Conservation (phyloP, 2,797 vertebrate species). For the Hoplostethus atlanticus region DNA sequence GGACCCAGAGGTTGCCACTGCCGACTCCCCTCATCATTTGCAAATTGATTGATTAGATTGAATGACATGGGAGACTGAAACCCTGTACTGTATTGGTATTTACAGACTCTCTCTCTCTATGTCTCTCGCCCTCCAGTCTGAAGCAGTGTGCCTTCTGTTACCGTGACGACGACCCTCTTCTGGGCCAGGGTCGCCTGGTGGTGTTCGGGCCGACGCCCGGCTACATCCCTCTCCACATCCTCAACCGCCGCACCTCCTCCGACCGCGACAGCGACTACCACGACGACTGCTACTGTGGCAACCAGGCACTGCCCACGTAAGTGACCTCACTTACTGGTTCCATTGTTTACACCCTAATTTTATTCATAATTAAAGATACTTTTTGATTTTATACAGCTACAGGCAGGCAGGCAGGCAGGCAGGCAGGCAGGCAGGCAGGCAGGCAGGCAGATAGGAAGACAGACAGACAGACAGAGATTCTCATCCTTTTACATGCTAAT, state of each 20-base stretch:
- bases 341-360: not conserved
- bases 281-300: slow-evolving; percentile 82
- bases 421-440: no score
- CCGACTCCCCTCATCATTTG: no score
- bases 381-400: not conserved
- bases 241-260: slow-evolving; percentile 83
- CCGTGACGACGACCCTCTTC: slow-evolving; percentile 90
- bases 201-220: slow-evolving; percentile 93
- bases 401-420: no score
- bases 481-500: no score
- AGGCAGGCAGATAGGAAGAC: no score
- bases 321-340: slow-evolving; percentile 52
- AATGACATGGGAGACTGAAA: no score
- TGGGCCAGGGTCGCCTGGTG: slow-evolving; percentile 95
- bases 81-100: no score
- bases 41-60: no score
- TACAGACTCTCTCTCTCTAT: not conserved
- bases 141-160: slow-evolving; percentile 98
- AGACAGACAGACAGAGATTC: no score
- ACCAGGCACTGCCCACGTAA: slow-evolving; percentile 83
- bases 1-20: no score
- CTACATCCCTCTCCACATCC: slow-evolving; percentile 87
- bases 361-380: not conserved
- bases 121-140: slow-evolving; percentile 69
- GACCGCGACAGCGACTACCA: slow-evolving; percentile 85